These are phyloP conservation scores for Pogoniulus pusillus DNA, from an alignment of 2,797 vertebrate genomes.

Conservation along the genomic window DNA sequence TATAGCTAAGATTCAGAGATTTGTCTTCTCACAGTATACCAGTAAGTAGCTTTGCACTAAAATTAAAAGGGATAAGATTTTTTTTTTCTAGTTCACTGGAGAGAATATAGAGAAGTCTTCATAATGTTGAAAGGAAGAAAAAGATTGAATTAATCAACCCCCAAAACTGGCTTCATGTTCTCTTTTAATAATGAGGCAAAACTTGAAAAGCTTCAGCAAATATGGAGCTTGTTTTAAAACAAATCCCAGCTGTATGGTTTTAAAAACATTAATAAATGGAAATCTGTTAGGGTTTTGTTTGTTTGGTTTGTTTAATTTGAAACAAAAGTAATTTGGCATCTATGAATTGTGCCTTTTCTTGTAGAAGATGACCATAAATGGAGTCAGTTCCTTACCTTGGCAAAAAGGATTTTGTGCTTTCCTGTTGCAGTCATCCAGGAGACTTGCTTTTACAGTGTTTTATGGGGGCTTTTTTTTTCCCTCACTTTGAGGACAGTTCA, in stretches of 20 bases:
- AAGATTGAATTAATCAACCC: background rate
- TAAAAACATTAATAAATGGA: background rate
- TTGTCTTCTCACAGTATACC: background rate
- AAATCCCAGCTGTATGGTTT: background rate
- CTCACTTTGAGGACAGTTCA: background rate
- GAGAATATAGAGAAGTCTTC: background rate
- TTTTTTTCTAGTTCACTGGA: background rate
- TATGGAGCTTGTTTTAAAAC: background rate
- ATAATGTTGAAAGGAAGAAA: background rate
- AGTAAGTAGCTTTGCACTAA: background rate
- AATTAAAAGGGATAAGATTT: background rate
- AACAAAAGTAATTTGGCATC: background rate
- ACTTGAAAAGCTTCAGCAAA: background rate
- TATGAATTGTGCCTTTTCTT: background rate
- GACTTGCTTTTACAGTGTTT: background rate
- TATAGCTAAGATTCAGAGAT: background rate
- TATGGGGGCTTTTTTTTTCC: rapidly evolving
- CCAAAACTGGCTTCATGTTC: background rate
- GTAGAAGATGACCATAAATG: background rate
- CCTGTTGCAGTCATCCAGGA: background rate
- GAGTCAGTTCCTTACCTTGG: background rate
- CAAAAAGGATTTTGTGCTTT: background rate
- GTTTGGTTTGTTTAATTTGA: background rate
- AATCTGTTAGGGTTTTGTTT: background rate
- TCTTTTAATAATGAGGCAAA: background rate